Percentiles rank a stretch among this genome's conserved stretches.
Conservation (phyloP, 2,797 vertebrate species). For the Esox lucius region DNA sequence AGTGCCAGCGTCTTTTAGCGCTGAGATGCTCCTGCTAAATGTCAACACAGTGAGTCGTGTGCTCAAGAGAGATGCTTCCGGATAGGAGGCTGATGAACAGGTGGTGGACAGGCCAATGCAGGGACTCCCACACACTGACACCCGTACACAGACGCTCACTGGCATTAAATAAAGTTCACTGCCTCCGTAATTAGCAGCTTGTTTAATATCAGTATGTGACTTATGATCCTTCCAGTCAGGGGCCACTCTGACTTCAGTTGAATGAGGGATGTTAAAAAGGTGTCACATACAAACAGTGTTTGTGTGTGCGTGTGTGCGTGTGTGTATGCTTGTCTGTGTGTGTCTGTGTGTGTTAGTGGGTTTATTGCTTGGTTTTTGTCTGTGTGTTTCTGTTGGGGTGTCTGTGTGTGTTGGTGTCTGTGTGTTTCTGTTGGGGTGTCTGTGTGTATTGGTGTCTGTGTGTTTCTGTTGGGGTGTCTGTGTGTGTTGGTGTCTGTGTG, state of each 20-base stretch:
- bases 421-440: too few species aligned
- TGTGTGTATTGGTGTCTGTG: background rate
- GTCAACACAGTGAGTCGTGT: conserved; percentile 5
- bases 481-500: too few species aligned
- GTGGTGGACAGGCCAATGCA: background rate
- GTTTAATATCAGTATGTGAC: conserved; percentile 3
- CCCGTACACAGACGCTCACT: background rate
- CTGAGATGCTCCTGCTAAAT: background rate
- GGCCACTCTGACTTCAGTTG: background rate
- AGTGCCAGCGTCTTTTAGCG: background rate
- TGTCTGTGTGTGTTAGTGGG: background rate
- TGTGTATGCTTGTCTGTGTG: background rate
- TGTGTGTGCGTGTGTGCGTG: background rate
- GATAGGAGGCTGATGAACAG: background rate
- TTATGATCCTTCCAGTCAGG: background rate
- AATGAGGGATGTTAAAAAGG: background rate
- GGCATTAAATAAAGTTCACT: background rate
- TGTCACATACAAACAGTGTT: background rate
- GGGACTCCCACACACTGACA: background rate
- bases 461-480: too few species aligned
- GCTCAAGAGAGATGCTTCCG: background rate
- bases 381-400: too few species aligned
- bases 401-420: background rate
- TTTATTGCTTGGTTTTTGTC: background rate
- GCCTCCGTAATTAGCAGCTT: background rate